Evolutionary conservation across 2,113 vertebrate genomes (phyloP).

Genomic region (Panthera leo): DNA sequence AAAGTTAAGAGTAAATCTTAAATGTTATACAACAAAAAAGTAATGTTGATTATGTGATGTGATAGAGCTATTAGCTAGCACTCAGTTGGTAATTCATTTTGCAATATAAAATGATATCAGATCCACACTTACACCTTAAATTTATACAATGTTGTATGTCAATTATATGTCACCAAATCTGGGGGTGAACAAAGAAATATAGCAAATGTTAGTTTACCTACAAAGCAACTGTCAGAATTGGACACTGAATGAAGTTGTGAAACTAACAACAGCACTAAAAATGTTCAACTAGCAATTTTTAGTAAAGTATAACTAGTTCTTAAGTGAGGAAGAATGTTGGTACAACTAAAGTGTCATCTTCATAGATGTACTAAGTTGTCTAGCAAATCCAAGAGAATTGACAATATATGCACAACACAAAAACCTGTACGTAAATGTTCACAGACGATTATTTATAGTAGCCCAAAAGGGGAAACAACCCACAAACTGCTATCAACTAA

Average conservation of each 20-base stretch:
- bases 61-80: neutral
- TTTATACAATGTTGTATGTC: neutral
- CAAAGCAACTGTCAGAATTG: neutral
- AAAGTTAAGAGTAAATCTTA: neutral
- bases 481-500: neutral
- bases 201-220: neutral
- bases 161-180: neutral
- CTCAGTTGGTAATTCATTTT: neutral
- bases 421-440: neutral
- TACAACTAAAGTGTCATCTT: neutral
- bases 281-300: neutral
- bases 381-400: neutral
- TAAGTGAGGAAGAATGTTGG: neutral
- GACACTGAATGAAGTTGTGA: neutral
- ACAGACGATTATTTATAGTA: neutral
- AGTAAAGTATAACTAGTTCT: neutral
- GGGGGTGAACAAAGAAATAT: neutral
- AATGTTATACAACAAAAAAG: neutral
- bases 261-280: neutral
- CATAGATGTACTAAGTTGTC: neutral
- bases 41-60: neutral
- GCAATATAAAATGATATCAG: neutral
- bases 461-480: neutral
- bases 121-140: neutral
- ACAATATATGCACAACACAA: neutral